Evolutionary conservation across 2,113 vertebrate species (phyloP).

Genomic region (Alexandromys fortis): DNA sequence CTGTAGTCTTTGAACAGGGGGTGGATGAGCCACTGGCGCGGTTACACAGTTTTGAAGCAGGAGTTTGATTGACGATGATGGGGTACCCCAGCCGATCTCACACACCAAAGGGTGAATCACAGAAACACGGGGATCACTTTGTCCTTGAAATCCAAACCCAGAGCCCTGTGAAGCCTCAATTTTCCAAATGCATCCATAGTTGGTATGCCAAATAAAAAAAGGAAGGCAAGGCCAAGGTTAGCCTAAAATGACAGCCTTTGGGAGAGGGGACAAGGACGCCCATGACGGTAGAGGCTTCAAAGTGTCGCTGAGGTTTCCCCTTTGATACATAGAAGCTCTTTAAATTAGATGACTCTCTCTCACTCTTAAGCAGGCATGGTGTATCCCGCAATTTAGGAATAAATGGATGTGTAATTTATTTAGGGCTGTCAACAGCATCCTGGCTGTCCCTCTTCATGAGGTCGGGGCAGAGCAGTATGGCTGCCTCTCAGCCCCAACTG

Average conservation of each 20-base stretch:
- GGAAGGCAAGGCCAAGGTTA: neutral
- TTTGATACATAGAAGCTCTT: neutral
- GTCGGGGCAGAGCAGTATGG: neutral
- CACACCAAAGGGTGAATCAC: neutral
- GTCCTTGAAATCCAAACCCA: neutral
- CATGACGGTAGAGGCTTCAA: neutral
- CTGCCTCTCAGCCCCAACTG: neutral
- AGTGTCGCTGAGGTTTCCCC: neutral
- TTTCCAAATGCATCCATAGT: too few relatives aligned
- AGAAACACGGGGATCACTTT: neutral
- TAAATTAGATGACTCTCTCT: neutral
- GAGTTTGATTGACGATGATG: neutral
- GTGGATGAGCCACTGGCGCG: rapidly evolving
- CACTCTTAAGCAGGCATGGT: neutral
- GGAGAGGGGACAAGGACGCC: neutral
- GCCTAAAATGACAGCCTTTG: neutral
- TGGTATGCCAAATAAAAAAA: neutral
- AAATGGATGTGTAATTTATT: neutral
- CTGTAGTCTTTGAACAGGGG: neutral
- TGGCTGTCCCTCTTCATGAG: neutral
- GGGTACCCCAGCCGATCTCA: rapidly evolving
- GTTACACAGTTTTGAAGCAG: neutral
- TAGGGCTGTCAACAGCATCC: neutral
- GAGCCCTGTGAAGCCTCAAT: neutral
- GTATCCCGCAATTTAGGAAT: neutral